These are phyloP conservation scores for Boloria selene DNA, from an alignment of 2,888 invertebrate genomes.

Conservation along the genomic window DNA sequence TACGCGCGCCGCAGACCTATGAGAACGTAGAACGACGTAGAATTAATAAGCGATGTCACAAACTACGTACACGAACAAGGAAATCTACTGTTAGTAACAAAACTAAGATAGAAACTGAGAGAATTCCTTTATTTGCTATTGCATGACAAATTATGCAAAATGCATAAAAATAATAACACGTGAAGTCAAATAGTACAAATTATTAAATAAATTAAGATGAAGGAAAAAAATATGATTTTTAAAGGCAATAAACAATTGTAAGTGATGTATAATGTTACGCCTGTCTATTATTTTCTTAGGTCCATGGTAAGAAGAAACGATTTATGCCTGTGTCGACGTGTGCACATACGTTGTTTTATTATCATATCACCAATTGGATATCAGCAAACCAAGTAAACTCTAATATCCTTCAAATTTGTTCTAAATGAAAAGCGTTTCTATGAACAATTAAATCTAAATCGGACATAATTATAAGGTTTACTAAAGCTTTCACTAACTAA, in stretches of 20 bases:
- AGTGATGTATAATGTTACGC: neutral
- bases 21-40: conserved; percentile 53
- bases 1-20: conserved; percentile 66
- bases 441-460: neutral
- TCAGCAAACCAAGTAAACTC: conserved; percentile 25
- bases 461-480: neutral
- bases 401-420: conserved; percentile 13
- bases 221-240: too few relatives aligned
- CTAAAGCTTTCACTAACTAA: too few relatives aligned
- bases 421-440: neutral
- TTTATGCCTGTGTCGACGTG: conserved; percentile 63
- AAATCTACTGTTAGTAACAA: conserved; percentile 17
- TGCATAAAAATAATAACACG: neutral
- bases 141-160: neutral
- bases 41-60: conserved; percentile 40
- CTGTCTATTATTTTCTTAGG: conserved; percentile 39
- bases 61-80: conserved; percentile 21
- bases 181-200: too few relatives aligned
- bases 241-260: too few relatives aligned
- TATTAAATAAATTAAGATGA: too few relatives aligned
- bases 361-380: conserved; percentile 57
- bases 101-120: conserved; percentile 17
- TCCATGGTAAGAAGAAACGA: conserved; percentile 55
- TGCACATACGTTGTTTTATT: conserved; percentile 54
- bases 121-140: neutral